Base-by-base conservation (phyloP, 2,113 vertebrate genomes). In the Boulengeromyrus knoepffleri region DNA sequence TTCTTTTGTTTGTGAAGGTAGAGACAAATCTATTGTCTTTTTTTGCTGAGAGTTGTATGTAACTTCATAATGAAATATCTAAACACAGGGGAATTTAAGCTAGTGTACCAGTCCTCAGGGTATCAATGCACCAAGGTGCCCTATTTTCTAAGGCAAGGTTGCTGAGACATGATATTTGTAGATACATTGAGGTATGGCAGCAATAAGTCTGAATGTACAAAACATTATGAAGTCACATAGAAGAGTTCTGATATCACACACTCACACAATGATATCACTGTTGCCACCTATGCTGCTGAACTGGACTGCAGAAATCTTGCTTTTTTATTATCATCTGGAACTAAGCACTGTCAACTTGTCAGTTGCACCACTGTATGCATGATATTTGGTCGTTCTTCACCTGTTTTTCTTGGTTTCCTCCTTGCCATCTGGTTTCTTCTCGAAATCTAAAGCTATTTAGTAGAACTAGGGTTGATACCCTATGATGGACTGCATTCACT, bases 171-270 rank as follows among this genome's bases (percentile, higher is more conserved):
- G 85, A 36, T 42, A 88, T 88, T 88, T 87, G 49, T 31, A 56
- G 85, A 87, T 47, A 56, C 46, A 87, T 19, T 53, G 36, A 13
- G 85, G 90, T 91, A 92, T 91, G 85, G 92, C 90, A 91, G 92
- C 93, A 92, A 91, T 92, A 91, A 56, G 85, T 86, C 5, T 52
- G 24, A 47, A 50, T 86, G 46, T n/a, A 15, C 47, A 31, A 49
- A 52, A 12, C 77, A 5, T 39, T 85, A 49, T 47, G 13, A 42
- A 42, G 19, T 85, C 83, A 47, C 39, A 46, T 7, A 56, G 31
- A 39, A 77, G 15, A 36, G 50, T 36, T 31, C 47, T 36, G 49
- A 52, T 9, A 21, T 36, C n/a, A 36, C 21, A 39, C 27, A 52
- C 12, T 52, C 13, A 5, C 36, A 19, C 31, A 36, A 31, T 53